A percentile compares a stretch with the other conserved stretches of the same genome.
Evolutionary conservation across 2,113 vertebrate genomes (phyloP).

Genomic region (Stegostoma tigrinum): DNA sequence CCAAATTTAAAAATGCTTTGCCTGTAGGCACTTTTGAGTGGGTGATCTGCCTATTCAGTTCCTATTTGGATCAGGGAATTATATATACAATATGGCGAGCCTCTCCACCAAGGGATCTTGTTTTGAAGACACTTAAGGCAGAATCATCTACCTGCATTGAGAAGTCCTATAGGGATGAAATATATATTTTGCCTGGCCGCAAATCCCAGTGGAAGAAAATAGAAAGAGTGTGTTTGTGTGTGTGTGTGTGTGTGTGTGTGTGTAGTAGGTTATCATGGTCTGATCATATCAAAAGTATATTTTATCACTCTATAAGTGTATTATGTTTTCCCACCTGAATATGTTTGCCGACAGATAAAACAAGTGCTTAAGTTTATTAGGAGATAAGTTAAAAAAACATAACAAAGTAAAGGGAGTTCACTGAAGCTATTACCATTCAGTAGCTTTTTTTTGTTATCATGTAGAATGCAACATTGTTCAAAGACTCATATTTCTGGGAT

Average conservation of each 20-base stretch:
- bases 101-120: neutral
- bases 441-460: neutral
- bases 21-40: neutral
- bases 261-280: neutral
- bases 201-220: neutral
- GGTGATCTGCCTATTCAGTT: neutral
- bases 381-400: neutral
- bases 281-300: neutral
- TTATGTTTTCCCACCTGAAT: neutral
- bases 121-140: neutral
- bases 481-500: neutral
- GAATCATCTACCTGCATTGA: neutral
- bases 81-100: neutral
- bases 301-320: neutral
- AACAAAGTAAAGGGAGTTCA: neutral
- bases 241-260: too few species aligned
- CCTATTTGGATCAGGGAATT: neutral
- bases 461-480: neutral
- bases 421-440: neutral
- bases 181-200: neutral
- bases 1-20: neutral
- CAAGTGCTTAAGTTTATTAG: neutral
- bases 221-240: neutral
- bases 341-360: neutral
- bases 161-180: neutral